phyloP scores from a whole-genome alignment of 2,888 invertebrate species.

The Drosophila setosimentum region DNA sequence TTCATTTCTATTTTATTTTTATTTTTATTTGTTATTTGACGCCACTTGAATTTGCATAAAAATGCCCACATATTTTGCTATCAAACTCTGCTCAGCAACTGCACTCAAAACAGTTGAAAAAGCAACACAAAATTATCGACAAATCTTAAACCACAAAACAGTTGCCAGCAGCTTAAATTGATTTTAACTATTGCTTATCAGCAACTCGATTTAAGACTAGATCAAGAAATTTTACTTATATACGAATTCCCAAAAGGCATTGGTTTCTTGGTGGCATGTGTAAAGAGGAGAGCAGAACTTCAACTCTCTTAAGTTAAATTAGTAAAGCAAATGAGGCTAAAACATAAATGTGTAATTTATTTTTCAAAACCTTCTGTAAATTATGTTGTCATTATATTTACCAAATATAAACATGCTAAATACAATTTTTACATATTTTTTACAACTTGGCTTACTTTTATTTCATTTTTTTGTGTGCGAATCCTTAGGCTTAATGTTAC shows the following conservation, averaged over 20 bases:
- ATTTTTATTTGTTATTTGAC: slow-evolving; percentile 36
- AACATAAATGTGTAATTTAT: slow-evolving; percentile 46
- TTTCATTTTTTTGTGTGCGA: slow-evolving; percentile 29
- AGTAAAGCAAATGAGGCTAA: slow-evolving; percentile 37
- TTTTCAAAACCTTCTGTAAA: slow-evolving; percentile 83
- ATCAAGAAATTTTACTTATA: slow-evolving; percentile 19
- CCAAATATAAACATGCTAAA: slow-evolving; percentile 28
- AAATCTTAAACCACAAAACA: slow-evolving; percentile 24
- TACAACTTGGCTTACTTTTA: slow-evolving; percentile 45
- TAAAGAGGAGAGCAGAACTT: slow-evolving; percentile 43
- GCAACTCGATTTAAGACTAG: slow-evolving; percentile 41
- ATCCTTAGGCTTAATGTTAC: slow-evolving; percentile 42
- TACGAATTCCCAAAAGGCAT: slow-evolving; percentile 86
- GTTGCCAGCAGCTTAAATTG: slow-evolving; percentile 47
- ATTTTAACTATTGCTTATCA: slow-evolving; percentile 37
- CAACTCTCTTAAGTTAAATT: slow-evolving; percentile 9
- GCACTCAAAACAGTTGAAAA: slow-evolving; percentile 20
- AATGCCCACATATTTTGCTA: slow-evolving; percentile 45
- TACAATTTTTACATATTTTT: background rate
- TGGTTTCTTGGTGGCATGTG: slow-evolving; percentile 92
- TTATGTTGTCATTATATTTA: slow-evolving; percentile 56
- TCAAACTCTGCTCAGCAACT: slow-evolving; percentile 45
- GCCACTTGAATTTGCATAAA: slow-evolving; percentile 74
- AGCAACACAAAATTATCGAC: slow-evolving; percentile 14
- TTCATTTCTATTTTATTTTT: slow-evolving; percentile 6